Evolutionary conservation across 1,140 invertebrate species (phyloP).

Genomic region (Doryteuthis pealeii): DNA sequence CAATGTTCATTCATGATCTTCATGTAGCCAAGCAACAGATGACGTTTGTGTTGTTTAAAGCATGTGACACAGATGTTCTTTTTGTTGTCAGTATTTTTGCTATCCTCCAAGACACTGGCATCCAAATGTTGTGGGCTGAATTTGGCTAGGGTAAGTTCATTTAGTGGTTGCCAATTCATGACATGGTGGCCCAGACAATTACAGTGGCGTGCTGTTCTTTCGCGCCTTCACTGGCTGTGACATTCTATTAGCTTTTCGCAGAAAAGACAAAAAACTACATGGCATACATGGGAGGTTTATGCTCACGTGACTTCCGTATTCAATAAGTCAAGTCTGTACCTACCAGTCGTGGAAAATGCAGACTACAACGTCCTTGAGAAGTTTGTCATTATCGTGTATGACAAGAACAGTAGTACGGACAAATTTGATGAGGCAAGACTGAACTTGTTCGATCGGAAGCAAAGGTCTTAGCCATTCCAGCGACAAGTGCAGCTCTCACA

Average conservation of each 20-base stretch:
- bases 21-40: background rate
- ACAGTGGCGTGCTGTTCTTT: constrained; percentile 30
- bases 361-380: background rate
- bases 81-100: background rate
- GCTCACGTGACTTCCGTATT: background rate
- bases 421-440: too few species aligned
- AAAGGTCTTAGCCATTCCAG: too few species aligned
- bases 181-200: constrained; percentile 17
- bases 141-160: too few species aligned
- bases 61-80: constrained; percentile 4
- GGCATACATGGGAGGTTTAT: background rate
- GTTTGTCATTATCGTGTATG: background rate
- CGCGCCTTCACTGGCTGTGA: background rate
- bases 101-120: background rate
- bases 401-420: too few species aligned
- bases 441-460: too few species aligned
- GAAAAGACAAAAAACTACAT: background rate
- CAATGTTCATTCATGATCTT: background rate
- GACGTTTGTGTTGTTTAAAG: background rate
- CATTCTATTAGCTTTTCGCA: background rate
- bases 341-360: background rate
- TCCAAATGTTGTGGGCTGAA: too few species aligned
- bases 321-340: background rate
- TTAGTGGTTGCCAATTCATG: background rate
- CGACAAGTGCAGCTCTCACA: too few species aligned